Base-by-base conservation (phyloP, 2,888 invertebrate genomes). In the Tenthredo notha region DNA sequence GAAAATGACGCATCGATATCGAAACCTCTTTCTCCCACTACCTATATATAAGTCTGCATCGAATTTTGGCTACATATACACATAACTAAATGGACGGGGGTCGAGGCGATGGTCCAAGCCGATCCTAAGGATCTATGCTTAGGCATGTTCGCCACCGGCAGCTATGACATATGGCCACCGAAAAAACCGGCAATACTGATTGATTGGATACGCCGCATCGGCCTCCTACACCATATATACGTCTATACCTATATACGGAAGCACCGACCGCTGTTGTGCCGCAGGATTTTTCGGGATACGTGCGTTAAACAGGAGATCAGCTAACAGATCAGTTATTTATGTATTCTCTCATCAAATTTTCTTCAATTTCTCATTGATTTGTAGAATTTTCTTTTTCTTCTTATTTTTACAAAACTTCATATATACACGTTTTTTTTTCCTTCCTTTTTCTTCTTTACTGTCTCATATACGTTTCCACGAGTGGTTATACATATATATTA, bases 111-210 rank as follows among this genome's bases (percentile, higher is more conserved):
- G 83, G 67, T 83, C 82, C 82, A 67, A 29, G 67, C 67, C 67
- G 83, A 83, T 83, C 84, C 84, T 47, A 1, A 50, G 74, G 72
- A 74, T 72, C 84, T 75, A 72, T 72, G 84, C 84, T 74, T 70
- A 87, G 91, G 92, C 93, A 93, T 93, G 93, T 87, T 89, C 90
- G 61, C 29, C 37, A 58, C 54, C 58, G 61, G 67, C 89, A 87
- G 88, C 90, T 90, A 89, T 92, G 92, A 93, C 92, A 92, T 92
- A 93, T 92, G 93, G 92, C 90, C 90, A 89, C 90, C 91, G 92
- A 90, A 92, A 92, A 93, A 93, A 93, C 91, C 92, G 89, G 91
- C 93, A 90, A 92, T 93, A 90, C 92, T 92, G 93, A 93, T 93
- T 91, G 93, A 93, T 93, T 92, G 91, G 93, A 89, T 88, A 92